Percentiles rank a stretch among this genome's conserved stretches.
Evolutionary conservation across 2,113 vertebrate species (phyloP).

Genomic region (Engraulis encrasicolus): DNA sequence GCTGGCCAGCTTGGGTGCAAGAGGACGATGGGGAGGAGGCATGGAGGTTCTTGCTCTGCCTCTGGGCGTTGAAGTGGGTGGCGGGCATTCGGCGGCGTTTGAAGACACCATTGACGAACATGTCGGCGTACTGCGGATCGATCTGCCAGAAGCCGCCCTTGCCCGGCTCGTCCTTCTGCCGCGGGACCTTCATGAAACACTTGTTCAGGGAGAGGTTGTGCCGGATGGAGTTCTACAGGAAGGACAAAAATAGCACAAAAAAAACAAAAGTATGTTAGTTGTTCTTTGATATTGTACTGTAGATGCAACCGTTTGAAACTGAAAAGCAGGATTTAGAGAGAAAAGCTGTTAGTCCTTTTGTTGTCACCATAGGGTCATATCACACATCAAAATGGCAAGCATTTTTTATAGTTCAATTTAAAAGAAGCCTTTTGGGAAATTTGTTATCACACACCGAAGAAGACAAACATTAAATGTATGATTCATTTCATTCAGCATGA

Average conservation of each 20-base stretch:
- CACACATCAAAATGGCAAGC: no score
- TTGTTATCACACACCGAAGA: no score
- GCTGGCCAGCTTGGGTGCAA: conserved; percentile 56
- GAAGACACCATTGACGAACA: conserved; percentile 83
- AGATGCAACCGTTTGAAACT: no score
- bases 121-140: conserved; percentile 82
- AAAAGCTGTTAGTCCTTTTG: no score
- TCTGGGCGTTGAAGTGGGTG: conserved; percentile 69
- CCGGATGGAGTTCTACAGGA: conserved; percentile 87
- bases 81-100: conserved; percentile 79
- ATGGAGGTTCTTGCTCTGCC: conserved; percentile 64
- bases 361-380: no score
- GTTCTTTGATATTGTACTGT: no score
- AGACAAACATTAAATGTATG: no score
- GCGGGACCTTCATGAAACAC: conserved; percentile 93
- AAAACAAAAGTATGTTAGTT: no score
- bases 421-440: no score
- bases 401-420: no score
- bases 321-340: no score
- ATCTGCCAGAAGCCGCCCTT: conserved; percentile 91
- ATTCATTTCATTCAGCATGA: no score
- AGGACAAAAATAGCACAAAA: conserved; percentile 22
- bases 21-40: conserved; percentile 36
- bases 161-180: conserved; percentile 89
- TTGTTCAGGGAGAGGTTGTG: conserved; percentile 94